Evolutionary conservation across 2,797 vertebrate species (phyloP).

Genomic region (Oreochromis mossambicus): DNA sequence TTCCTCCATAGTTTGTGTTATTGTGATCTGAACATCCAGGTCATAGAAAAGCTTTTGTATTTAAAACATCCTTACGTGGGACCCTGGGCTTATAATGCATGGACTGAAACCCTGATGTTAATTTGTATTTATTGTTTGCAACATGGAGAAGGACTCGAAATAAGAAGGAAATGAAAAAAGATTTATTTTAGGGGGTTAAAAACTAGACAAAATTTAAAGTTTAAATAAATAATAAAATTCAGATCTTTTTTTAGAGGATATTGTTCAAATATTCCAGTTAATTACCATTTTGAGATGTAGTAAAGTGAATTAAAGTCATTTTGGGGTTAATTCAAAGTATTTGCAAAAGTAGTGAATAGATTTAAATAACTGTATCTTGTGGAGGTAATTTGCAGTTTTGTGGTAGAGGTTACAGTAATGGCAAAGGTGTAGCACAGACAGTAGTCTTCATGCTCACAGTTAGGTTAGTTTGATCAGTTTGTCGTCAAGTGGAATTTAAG

Average conservation of each 20-base stretch:
- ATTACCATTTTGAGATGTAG: neutral
- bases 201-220: neutral
- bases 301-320: neutral
- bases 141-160: neutral
- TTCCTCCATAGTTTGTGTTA: neutral
- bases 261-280: neutral
- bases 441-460: neutral
- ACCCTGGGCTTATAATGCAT: neutral
- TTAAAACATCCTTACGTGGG: neutral
- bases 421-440: neutral
- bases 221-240: neutral
- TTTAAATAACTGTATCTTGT: neutral
- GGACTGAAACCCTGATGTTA: neutral
- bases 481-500: neutral
- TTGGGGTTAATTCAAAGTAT: neutral
- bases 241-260: neutral
- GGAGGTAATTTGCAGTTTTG: neutral
- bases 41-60: neutral
- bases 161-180: neutral
- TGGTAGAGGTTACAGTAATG: neutral
- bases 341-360: neutral
- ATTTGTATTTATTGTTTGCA: neutral
- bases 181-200: neutral
- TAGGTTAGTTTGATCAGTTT: neutral
- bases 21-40: neutral